Base-by-base conservation (phyloP, 2,888 invertebrate genomes). In the Cryptosula pallasiana region DNA sequence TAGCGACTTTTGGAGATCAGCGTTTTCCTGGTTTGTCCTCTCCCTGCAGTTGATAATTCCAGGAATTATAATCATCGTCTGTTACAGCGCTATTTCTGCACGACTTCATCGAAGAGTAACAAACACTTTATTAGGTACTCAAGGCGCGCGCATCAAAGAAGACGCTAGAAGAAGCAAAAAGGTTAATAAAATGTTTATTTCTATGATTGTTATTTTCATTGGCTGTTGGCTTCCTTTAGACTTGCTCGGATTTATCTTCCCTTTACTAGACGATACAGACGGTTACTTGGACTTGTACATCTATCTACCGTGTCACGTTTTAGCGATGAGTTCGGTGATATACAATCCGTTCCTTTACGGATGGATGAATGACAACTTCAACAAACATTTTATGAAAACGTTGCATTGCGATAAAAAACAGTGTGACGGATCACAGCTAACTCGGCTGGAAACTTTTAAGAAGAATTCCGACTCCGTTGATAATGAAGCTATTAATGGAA, bases 291-390 rank as follows among this genome's bases (percentile, higher is more conserved):
- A 93, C 83, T 91, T 91, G 76, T 86, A 96, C n/a, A 88, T 91
- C 77, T 99, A 96, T 85, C 94, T 97, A 85, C 87, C 92, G 73
- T 91, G 91, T 3, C 95, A 95, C 82, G 90, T 92, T 73, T 88
- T 94, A 76, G 95, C 95, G 54, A 94, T 95, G 94, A 92, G 93
- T 79, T 94, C 94, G 73, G 94, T 92, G 0, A 93, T 94, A 84
- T 95, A 95, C 87, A 95, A 95, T 83, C 94, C 94, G 0, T 93
- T 95, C 82, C 88, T 95, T n/a, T 95, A 95, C 86, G 95, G 95
- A 27, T 95, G 95, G 94, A 89, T 95, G 84, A 96, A 95, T 85
- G 95, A 94, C 77, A 94, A 93, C 86, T 95, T 95, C 83, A 89
- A 93, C 69, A 93, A 94, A 81, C 93, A 94, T 83, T 94, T 94